These are phyloP conservation scores for Spialia ferax DNA, from an alignment of 2,888 invertebrate species.

Conservation along the genomic window DNA sequence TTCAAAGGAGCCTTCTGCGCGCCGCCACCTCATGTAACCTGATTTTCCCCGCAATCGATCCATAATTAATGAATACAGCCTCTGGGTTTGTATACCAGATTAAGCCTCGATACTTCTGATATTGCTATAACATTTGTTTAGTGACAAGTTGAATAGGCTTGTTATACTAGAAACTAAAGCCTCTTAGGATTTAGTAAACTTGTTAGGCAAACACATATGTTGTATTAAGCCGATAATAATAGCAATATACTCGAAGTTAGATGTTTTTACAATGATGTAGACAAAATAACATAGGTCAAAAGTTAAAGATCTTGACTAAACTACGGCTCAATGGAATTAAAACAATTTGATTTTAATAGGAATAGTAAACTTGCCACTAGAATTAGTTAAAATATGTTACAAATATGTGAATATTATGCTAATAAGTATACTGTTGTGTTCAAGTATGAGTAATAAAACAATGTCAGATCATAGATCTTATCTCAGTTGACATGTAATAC, in stretches of 20 bases:
- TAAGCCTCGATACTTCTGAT: conserved; percentile 9
- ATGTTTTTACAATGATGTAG: background rate
- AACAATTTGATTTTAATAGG: no score
- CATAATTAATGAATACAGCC: conserved; percentile 21
- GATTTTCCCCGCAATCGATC: conserved; percentile 24
- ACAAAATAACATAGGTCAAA: no score
- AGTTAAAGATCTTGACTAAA: no score
- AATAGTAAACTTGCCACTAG: no score
- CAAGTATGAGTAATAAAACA: background rate
- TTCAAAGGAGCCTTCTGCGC: conserved; percentile 13
- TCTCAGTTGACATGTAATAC: background rate
- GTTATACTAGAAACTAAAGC: background rate
- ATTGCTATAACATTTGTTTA: background rate
- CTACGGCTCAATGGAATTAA: no score
- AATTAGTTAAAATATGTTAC: no score
- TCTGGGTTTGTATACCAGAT: conserved; percentile 5
- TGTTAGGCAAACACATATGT: background rate
- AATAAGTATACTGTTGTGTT: no score
- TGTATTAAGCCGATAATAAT: background rate
- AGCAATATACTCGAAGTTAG: background rate
- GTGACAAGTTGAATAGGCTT: background rate
- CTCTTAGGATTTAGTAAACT: background rate
- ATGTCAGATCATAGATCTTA: background rate
- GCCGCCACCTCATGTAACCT: conserved; percentile 20
- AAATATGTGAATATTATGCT: no score